Evolutionary conservation across 2,113 vertebrate species (phyloP).

Genomic region (Hydropotes inermis): DNA sequence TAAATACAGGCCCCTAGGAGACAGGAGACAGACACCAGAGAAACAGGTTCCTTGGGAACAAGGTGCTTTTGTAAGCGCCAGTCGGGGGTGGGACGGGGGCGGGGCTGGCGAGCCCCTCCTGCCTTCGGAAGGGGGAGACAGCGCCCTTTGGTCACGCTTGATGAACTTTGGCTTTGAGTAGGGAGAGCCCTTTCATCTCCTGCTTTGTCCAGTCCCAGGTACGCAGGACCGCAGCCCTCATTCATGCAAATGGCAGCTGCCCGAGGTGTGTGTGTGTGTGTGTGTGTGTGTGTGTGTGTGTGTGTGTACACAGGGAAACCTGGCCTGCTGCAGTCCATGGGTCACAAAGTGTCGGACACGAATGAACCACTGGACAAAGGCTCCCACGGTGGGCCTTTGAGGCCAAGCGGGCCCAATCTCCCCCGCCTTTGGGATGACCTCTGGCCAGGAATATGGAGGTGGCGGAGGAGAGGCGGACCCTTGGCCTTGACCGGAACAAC

Average conservation of each 20-base stretch:
- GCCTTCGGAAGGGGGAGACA: rapidly evolving
- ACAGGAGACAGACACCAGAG: neutral
- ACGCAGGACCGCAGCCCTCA: neutral
- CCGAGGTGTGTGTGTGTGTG: neutral
- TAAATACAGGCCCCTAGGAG: neutral
- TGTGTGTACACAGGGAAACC: neutral
- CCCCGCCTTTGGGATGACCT: neutral
- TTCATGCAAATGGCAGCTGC: neutral
- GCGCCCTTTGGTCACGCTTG: neutral
- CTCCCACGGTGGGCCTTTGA: neutral
- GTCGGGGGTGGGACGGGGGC: neutral
- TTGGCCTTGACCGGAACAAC: neutral
- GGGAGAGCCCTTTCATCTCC: neutral
- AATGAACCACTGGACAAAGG: neutral
- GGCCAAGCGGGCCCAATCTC: neutral
- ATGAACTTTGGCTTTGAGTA: neutral
- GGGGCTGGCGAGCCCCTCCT: rapidly evolving
- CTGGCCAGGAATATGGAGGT: neutral
- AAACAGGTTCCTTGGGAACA: conserved; percentile 28
- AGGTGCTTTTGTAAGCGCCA: neutral
- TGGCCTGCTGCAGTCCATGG: neutral
- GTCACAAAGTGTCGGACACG: neutral
- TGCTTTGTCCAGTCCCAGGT: conserved; percentile 2
- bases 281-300: neutral
- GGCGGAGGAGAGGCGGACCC: neutral